These are phyloP conservation scores for Cosmia trapezina DNA, from an alignment of 2,888 invertebrate species.

Conservation along the genomic window DNA sequence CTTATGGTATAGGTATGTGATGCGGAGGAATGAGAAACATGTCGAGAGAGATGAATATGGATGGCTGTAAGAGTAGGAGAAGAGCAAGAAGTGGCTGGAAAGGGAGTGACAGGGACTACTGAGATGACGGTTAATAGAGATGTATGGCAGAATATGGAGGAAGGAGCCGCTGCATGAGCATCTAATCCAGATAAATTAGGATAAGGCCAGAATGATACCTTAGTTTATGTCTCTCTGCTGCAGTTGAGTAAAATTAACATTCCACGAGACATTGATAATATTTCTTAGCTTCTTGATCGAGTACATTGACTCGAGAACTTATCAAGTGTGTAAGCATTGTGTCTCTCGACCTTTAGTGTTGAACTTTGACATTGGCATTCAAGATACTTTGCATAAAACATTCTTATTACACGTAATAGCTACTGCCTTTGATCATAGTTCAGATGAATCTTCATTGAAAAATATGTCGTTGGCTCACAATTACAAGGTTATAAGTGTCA, in stretches of 20 bases:
- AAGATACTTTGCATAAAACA: conserved; percentile 28
- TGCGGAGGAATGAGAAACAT: background rate
- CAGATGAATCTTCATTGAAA: no score
- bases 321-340: conserved; percentile 19
- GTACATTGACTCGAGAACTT: conserved; percentile 27
- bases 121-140: background rate
- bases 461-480: background rate
- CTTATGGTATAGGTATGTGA: background rate
- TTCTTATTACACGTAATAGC: background rate
- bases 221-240: background rate
- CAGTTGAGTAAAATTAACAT: background rate
- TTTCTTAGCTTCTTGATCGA: conserved; percentile 1
- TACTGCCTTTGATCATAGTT: background rate
- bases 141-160: background rate
- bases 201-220: no score
- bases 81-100: background rate
- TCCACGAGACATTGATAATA: conserved; percentile 5
- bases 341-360: background rate
- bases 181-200: background rate
- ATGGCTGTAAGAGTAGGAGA: background rate
- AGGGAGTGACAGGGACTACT: background rate
- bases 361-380: conserved; percentile 16
- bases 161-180: background rate
- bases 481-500: no score
- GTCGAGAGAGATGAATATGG: background rate